Conservation (phyloP, 1,140 invertebrate genomes). For the Cydia pomonella region DNA sequence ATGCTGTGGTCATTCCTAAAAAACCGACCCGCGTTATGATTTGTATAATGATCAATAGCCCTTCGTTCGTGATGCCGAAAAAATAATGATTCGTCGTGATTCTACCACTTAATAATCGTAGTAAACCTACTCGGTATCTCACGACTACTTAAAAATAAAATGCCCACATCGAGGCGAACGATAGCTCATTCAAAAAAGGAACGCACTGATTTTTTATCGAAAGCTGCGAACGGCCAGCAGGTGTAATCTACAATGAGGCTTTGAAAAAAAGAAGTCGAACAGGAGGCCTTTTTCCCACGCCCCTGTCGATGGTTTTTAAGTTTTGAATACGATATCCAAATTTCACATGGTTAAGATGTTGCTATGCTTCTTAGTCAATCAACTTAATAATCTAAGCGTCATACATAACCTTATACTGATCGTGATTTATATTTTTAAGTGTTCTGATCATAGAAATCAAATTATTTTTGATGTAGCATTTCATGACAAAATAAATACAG, state of each 20-base stretch:
- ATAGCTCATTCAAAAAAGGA: conserved; percentile 69
- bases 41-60: conserved; percentile 72
- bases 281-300: conserved; percentile 79
- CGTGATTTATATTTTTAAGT: neutral
- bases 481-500: too few relatives aligned
- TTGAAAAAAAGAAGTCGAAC: conserved; percentile 73
- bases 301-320: conserved; percentile 60
- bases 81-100: conserved; percentile 67
- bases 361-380: conserved; percentile 8
- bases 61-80: conserved; percentile 61
- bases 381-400: conserved; percentile 1
- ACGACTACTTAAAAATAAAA: conserved; percentile 74
- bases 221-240: conserved; percentile 77
- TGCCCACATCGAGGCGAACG: conserved; percentile 55
- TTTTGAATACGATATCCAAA: conserved; percentile 51
- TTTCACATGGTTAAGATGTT: conserved; percentile 36
- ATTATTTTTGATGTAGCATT: neutral
- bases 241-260: conserved; percentile 76
- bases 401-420: neutral
- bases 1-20: conserved; percentile 56
- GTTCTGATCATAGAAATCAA: neutral
- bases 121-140: conserved; percentile 65
- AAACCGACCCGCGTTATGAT: conserved; percentile 58
- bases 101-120: conserved; percentile 75
- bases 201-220: conserved; percentile 73